phyloP scores from a whole-genome alignment of 1,140 invertebrate genomes.

The Neotoxoptera formosana region DNA sequence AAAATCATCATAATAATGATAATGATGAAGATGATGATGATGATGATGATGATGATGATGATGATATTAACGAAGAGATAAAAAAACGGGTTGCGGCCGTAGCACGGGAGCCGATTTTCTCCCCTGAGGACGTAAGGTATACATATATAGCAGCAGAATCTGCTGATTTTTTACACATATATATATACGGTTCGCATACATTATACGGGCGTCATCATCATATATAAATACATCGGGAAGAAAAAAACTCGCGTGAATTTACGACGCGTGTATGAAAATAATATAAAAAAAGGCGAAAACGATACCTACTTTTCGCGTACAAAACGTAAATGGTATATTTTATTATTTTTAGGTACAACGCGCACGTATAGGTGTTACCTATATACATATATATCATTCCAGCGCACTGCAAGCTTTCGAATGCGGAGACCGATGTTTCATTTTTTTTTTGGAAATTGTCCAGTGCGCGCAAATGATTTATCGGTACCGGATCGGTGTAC shows the following conservation, averaged over 20 bases:
- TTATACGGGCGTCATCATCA: not conserved
- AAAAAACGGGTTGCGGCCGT: not conserved
- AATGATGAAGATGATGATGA: no score
- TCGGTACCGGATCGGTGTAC: not conserved
- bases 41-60: not conserved
- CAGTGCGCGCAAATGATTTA: conserved; percentile 45
- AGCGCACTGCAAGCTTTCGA: not conserved
- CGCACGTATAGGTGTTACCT: not conserved
- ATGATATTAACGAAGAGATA: not conserved
- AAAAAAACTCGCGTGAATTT: not conserved
- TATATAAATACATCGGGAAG: not conserved
- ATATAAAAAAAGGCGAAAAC: not conserved
- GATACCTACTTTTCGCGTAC: not conserved
- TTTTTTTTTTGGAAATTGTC: conserved; percentile 49
- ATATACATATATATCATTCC: not conserved
- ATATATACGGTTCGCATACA: not conserved
- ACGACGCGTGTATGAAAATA: not conserved
- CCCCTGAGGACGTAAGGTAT: not conserved
- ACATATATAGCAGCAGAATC: not conserved
- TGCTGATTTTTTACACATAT: no score
- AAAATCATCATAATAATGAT: not conserved
- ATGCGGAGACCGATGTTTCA: not conserved
- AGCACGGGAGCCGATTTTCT: not conserved
- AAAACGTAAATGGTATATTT: not conserved
- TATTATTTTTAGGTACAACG: not conserved